Evolutionary conservation across 2,797 vertebrate species (phyloP), one percentile per base, ranked within the genome.

Genomic region (Chrosomus eos): DNA sequence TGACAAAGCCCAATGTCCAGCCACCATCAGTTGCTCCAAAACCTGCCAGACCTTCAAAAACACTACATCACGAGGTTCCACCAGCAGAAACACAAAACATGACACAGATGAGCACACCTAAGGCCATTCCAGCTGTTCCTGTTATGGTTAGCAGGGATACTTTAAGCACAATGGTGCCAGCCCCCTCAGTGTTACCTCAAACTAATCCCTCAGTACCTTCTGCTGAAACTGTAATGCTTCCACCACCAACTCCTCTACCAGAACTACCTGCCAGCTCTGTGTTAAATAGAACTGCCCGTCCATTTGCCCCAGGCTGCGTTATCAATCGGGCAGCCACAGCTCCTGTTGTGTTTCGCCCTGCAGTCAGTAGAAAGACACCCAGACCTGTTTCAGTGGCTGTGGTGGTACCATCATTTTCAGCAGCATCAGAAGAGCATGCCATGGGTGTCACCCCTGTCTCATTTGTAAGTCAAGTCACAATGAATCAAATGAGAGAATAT

Each of bases 301-400:
- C 98, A 67, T 99, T 99, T 87, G 97, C 97, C 73, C 97, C 97
- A 8, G 98, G 97, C 16, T 95, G 97, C 76, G 95, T 96, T 86
- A 96, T 93, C 51, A 95, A 96, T 89, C 92, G 96, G 60, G 88
- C 97, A 72, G 92, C 96, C 43, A 98, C 98, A 58, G 97, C 96
- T 48, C 97, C 98, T 0, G 97, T 99, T 68, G 89, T 96, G 31
- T 99, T 99, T 90, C 94, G 95, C 70, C 98, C 97, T 26, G 67
- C 92, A 45, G 90, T 95, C 38, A 93, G 95, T 82, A 99, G 96
- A 91, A 96, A 93, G 70, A 8, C 84, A 60, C 93, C 93, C 85
- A 92, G 94, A 68, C 94, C 93, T 31, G 84, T 89, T 40, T 96
- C 97, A 81, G 92, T 89, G 77, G 88, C 92, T 64, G 85, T 94